Conservation (phyloP, 2,888 invertebrate species). For the Nycteola revayana region DNA sequence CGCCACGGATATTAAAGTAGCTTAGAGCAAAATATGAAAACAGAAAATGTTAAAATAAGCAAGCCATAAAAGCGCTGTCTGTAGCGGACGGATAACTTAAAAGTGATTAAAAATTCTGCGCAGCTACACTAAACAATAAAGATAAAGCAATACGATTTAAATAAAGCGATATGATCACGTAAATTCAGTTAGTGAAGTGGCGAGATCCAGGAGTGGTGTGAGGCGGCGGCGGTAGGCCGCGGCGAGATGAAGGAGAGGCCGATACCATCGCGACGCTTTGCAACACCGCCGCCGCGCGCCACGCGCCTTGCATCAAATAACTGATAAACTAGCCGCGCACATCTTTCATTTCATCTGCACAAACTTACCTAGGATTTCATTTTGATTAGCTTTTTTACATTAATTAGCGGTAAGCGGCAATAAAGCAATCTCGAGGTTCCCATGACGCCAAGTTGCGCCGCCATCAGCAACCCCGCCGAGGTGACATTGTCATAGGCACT, state of each 20-base stretch:
- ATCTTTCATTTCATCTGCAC: slow-evolving; percentile 68
- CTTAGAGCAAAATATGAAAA: too few relatives aligned
- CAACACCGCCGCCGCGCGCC: slow-evolving; percentile 59
- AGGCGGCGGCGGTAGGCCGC: slow-evolving; percentile 45
- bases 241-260: slow-evolving; percentile 65
- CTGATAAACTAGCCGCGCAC: slow-evolving; percentile 60
- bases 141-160: slow-evolving; percentile 58
- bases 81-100: slow-evolving; percentile 9
- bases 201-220: slow-evolving; percentile 45
- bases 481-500: slow-evolving; percentile 17
- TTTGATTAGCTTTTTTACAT: slow-evolving; percentile 28
- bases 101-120: slow-evolving; percentile 22
- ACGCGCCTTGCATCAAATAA: slow-evolving; percentile 65
- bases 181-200: slow-evolving; percentile 49
- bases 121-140: slow-evolving; percentile 41
- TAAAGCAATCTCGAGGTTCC: slow-evolving; percentile 44
- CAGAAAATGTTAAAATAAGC: too few relatives aligned
- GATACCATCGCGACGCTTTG: slow-evolving; percentile 67
- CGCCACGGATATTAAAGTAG: too few relatives aligned
- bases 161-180: slow-evolving; percentile 57
- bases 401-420: slow-evolving; percentile 17
- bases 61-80: too few relatives aligned
- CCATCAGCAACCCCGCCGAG: slow-evolving; percentile 25
- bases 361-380: slow-evolving; percentile 31
- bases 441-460: slow-evolving; percentile 45